Base-by-base conservation (phyloP, 1,140 invertebrate species). In the Helicorthomorpha holstii region DNA sequence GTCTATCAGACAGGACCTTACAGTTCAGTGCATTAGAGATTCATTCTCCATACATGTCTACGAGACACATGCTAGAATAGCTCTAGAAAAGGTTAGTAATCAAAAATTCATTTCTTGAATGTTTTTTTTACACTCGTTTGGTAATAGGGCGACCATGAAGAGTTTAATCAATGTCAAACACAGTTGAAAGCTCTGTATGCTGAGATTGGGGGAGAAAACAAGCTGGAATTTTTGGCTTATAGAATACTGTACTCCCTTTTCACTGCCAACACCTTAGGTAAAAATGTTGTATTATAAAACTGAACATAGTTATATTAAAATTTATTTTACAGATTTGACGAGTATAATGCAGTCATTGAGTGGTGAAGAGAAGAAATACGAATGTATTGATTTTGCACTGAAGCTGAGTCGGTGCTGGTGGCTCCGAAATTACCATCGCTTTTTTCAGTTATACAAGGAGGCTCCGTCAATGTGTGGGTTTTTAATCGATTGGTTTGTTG, bases 81-180 rank as follows among this genome's bases (percentile, higher is more conserved):
- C 93, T 49, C 73, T 98, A 64, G 93, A 98, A 66, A 94, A 91
- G 69, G 67, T 69, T 19, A 4, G 14, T 7, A 46, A 50, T n/a
- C 46, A 25, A 10, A 22, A 50, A 10, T 50, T 50, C 10, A 50
- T 46, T 10, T 22, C 3, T 49, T 48, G 26, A 12, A 25, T 49
- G 14, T 52, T 1, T 54, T 43, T 42, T 34, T 27, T 49, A 41
- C 3, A 34, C 50, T 45, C 48, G 50, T 53, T 44, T 23, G 47
- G 38, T 55, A 59, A 21, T 49, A 72, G 66, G 86, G 88, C 43
- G 94, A 98, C 65, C 90, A 95, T 67, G 91, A 94, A 66, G 94
- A 98, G 67, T 98, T 97, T 64, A 98, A 98, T 73, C 94, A 98
- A 65, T 98, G 94, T 67, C 94, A 98, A 71, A 94, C 91, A 38